These are phyloP conservation scores for Troglohyphantes excavatus DNA, from an alignment of 2,888 invertebrate species.

Conservation along the genomic window DNA sequence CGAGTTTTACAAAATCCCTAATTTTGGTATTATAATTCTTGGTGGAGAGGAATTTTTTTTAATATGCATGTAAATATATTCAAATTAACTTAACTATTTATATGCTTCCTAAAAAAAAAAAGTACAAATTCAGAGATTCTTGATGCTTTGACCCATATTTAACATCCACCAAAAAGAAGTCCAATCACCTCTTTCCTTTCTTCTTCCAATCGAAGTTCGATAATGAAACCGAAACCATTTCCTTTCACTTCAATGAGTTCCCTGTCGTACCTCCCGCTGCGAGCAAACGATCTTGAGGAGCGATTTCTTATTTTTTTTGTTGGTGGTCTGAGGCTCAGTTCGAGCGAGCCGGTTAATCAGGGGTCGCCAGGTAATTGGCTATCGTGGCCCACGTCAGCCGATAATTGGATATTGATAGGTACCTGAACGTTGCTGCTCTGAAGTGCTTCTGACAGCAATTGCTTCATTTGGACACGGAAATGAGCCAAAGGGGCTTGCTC, in stretches of 20 bases:
- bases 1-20: no score
- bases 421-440: slow-evolving; percentile 20
- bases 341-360: background rate
- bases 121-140: no score
- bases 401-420: slow-evolving; percentile 70
- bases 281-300: background rate
- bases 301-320: no score
- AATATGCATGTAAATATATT: no score
- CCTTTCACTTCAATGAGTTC: background rate
- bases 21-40: no score
- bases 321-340: background rate
- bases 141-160: no score
- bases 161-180: no score
- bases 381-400: slow-evolving; percentile 2
- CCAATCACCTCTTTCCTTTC: no score
- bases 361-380: slow-evolving; percentile 56
- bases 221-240: slow-evolving; percentile 5
- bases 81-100: no score
- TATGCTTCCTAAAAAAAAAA: no score
- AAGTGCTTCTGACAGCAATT: slow-evolving; percentile 37
- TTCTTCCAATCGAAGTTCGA: background rate
- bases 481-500: background rate
- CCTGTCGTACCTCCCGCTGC: background rate
- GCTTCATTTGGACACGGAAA: slow-evolving; percentile 28
- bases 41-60: no score